Conservation (phyloP, 2,797 vertebrate species). For the Okamejei kenojei region DNA sequence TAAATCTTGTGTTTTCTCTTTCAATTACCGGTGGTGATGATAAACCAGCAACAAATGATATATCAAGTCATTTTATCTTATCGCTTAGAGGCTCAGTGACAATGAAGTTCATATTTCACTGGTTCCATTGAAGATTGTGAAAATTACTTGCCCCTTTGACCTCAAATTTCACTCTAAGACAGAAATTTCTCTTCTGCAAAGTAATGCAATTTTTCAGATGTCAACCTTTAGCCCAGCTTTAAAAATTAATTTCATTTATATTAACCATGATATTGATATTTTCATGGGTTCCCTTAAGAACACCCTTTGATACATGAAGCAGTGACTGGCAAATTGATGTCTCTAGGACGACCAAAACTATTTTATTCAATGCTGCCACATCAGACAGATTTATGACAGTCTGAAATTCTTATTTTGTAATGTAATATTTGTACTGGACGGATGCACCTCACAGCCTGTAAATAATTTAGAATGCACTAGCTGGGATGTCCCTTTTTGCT, state of each 20-base stretch:
- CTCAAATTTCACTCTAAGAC: constrained; percentile 76
- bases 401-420: constrained; percentile 59
- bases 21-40: constrained; percentile 69
- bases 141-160: constrained; percentile 80
- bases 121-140: constrained; percentile 72
- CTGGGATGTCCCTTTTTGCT: constrained; percentile 40
- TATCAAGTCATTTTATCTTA: constrained; percentile 79
- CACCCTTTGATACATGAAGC: constrained; percentile 68
- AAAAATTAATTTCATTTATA: constrained; percentile 80
- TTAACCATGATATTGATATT: constrained; percentile 76
- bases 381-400: constrained; percentile 60
- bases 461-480: constrained; percentile 54
- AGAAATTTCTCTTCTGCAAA: constrained; percentile 77
- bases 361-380: constrained; percentile 59
- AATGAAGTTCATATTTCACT: constrained; percentile 81
- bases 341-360: constrained; percentile 57
- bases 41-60: constrained; percentile 75
- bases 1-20: constrained; percentile 67
- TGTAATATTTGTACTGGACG: constrained; percentile 60
- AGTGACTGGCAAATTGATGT: constrained; percentile 62
- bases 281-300: constrained; percentile 56
- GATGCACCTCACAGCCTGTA: constrained; percentile 58
- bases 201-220: constrained; percentile 78
- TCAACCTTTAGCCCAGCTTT: constrained; percentile 75
- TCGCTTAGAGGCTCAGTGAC: constrained; percentile 73